Evolutionary conservation across 2,888 invertebrate species (phyloP), one percentile per base, ranked within the genome.

Genomic region (Drosophila peninsularis): DNA sequence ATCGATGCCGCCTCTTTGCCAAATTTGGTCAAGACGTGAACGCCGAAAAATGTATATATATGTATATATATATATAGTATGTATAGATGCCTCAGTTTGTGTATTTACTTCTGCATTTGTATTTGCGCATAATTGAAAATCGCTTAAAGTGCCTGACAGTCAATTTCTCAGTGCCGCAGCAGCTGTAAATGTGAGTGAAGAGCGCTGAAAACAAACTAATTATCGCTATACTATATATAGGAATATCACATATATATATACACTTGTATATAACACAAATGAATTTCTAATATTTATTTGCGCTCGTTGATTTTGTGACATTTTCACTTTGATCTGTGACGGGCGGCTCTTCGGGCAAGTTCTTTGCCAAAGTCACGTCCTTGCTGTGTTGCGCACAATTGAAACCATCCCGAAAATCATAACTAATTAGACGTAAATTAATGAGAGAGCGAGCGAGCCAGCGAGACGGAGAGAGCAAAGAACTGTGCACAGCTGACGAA

Each of bases 301-400:
- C n/a, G 76, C 55, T 73, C 45, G 76, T 60, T 73, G 62, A 61
- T 66, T 74, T 57, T 55, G 66, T 70, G 80, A 77, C 79, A 67
- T 71, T 67, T 68, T 62, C 77, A 72, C 88, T 84, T 84, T 84
- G 83, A 88, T 88, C 75, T 84, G 37, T 60, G 73, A 62, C 78
- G 62, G 70, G 39, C 67, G 50, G 52, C 45, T 63, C 54, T 19
- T 30, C 41, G 67, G 56, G 58, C 88, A 88, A 88, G 88, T 90
- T 88, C 90, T 88, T 78, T 79, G 88, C 86, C 88, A 88, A 90
- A 88, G 90, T 83, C 89, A 62, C 73, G 89, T 85, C 90, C 87
- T 86, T 78, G 78, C 61, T 68, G 32, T 60, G 67, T 55, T 69
- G 65, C 54, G 84, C 62, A 62, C 62, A 69, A 65, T 62, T 55